A percentile compares a stretch with the other conserved stretches of the same genome.
Conservation (phyloP, 2,113 vertebrate genomes). For the Hassar affinis region DNA sequence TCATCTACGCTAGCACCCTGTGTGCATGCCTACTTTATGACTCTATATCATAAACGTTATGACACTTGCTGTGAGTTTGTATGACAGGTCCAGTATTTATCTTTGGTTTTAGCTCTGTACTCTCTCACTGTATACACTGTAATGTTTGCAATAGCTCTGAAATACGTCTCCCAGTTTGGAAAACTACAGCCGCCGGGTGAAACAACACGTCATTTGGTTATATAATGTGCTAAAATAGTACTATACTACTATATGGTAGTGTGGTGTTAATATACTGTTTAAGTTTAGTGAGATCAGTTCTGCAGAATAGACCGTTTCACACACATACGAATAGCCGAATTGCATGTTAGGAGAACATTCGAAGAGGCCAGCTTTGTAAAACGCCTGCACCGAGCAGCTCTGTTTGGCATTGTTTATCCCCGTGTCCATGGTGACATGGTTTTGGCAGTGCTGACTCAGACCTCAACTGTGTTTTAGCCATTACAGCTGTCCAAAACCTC, state of each 20-base stretch:
- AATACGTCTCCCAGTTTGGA: background rate
- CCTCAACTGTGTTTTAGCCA: slow-evolving; percentile 40
- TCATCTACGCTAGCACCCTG: too few relatives aligned
- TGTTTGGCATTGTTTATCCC: slow-evolving; percentile 63
- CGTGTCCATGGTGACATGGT: slow-evolving; percentile 58
- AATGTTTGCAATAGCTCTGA: background rate
- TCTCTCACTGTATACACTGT: background rate
- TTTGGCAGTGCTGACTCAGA: slow-evolving; percentile 43
- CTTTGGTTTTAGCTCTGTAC: background rate
- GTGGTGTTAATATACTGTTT: background rate
- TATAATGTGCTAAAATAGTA: background rate
- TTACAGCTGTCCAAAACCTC: slow-evolving; percentile 32
- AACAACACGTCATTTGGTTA: background rate
- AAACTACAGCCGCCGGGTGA: background rate
- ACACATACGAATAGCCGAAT: background rate
- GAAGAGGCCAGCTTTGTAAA: slow-evolving; percentile 11
- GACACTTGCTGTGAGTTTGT: background rate
- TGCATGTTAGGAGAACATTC: background rate
- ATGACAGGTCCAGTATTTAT: slow-evolving; percentile 1
- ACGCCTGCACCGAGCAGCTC: slow-evolving; percentile 17
- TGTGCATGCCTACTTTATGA: background rate
- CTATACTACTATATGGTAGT: background rate
- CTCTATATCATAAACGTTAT: background rate
- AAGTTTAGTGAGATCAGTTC: background rate
- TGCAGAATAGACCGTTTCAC: background rate